Conservation (phyloP, 1,140 invertebrate genomes). For the Thaumetopoea pityocampa region DNA sequence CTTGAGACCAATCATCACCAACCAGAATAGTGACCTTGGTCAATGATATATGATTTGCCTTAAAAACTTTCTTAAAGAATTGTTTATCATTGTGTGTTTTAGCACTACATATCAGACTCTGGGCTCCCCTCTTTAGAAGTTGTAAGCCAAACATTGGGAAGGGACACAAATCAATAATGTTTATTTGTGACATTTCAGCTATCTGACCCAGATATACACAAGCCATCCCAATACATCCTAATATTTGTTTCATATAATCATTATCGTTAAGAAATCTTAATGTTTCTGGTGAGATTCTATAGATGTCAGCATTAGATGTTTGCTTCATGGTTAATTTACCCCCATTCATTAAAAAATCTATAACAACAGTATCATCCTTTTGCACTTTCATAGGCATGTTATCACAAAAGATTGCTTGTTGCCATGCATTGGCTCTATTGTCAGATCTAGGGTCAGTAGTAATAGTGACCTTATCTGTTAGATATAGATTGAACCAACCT, state of each 20-base stretch:
- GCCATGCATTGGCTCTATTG: constrained; percentile 81
- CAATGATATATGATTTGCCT: constrained; percentile 46
- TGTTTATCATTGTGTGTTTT: constrained; percentile 42
- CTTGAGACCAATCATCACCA: constrained; percentile 35
- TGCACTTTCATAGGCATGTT: constrained; percentile 50
- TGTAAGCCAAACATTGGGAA: constrained; percentile 74
- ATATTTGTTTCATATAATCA: constrained; percentile 59
- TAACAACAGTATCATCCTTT: constrained; percentile 48
- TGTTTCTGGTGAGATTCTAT: constrained; percentile 60
- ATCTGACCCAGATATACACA: constrained; percentile 50
- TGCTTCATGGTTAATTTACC: constrained; percentile 45
- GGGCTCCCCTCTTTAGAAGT: constrained; percentile 58
- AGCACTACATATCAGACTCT: constrained; percentile 53
- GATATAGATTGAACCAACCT: constrained; percentile 84
- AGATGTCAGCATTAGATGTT: constrained; percentile 37
- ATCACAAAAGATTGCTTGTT: constrained; percentile 83
- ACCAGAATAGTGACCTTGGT: constrained; percentile 48
- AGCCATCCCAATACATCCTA: constrained; percentile 42
- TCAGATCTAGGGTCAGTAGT: constrained; percentile 72
- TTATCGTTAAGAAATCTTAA: constrained; percentile 77
- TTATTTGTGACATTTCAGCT: constrained; percentile 38
- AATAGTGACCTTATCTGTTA: constrained; percentile 80
- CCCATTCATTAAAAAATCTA: constrained; percentile 64
- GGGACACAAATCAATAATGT: constrained; percentile 59
- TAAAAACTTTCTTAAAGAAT: constrained; percentile 59